Conservation (phyloP, 2,888 invertebrate genomes). For the Dimorphilus gyrociliatus region DNA sequence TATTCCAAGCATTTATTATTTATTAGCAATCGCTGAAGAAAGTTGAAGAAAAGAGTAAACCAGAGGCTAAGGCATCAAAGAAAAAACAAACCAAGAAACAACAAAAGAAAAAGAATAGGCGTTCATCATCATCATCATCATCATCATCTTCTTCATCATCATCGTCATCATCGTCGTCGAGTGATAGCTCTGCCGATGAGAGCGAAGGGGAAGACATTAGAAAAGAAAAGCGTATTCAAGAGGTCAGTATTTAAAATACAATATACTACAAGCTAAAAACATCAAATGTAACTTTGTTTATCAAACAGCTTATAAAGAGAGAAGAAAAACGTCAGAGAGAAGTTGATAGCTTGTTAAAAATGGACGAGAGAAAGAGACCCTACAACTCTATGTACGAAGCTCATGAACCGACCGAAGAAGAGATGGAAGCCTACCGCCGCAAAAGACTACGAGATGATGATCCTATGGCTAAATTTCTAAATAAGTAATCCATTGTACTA, state of each 20-base stretch:
- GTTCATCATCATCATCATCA: slow-evolving; percentile 12
- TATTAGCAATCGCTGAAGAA: slow-evolving; percentile 1
- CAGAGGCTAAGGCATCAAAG: slow-evolving; percentile 7
- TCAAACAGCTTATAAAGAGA: slow-evolving; percentile 21
- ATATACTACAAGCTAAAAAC: too few relatives aligned
- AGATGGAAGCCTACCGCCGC: slow-evolving; percentile 80
- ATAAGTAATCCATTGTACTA: too few relatives aligned
- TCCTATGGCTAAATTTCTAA: slow-evolving; percentile 54
- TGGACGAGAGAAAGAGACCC: slow-evolving; percentile 75
- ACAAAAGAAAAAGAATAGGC: slow-evolving; percentile 17
- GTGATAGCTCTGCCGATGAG: slow-evolving; percentile 12
- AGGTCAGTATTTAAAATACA: slow-evolving; percentile 20
- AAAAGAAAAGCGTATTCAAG: slow-evolving; percentile 18
- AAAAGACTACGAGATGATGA: slow-evolving; percentile 55
- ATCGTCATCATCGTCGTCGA: slow-evolving; percentile 13
- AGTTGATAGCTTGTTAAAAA: slow-evolving; percentile 48
- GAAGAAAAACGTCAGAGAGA: slow-evolving; percentile 34
- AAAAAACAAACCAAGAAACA: slow-evolving; percentile 24
- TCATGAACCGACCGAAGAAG: slow-evolving; percentile 70
- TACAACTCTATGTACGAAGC: slow-evolving; percentile 61
- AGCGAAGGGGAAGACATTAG: slow-evolving; percentile 15
- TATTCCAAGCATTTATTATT: background rate
- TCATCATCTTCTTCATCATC: too few relatives aligned
- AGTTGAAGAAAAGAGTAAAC: slow-evolving; percentile 8
- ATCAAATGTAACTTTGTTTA: background rate